phyloP scores from a whole-genome alignment of 2,113 vertebrate species.

The Apteryx owenii region DNA sequence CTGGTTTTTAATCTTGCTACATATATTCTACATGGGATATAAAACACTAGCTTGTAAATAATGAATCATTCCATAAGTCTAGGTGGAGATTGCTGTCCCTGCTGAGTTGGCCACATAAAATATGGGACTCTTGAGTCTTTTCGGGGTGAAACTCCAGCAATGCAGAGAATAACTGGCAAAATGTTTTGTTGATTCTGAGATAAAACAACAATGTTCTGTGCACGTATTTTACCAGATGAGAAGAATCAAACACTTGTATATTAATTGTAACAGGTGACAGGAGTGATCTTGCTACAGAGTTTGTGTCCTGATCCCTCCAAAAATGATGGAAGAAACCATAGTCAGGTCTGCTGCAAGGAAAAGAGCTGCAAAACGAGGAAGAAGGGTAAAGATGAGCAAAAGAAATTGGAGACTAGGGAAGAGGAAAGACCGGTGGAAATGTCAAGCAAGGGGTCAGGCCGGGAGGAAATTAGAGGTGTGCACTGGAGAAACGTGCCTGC shows the following conservation, averaged over 20 bases:
- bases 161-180: not conserved
- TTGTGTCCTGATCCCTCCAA: not conserved
- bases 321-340: not conserved
- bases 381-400: not conserved
- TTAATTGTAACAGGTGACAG: not conserved
- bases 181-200: not conserved
- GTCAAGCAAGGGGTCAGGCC: not conserved
- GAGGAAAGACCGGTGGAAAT: not conserved
- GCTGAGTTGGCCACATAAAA: not conserved
- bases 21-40: not conserved
- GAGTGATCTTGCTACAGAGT: not conserved
- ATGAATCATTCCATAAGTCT: not conserved
- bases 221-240: not conserved
- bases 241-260: not conserved
- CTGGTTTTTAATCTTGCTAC: not conserved
- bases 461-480: not conserved
- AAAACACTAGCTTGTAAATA: not conserved
- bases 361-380: not conserved
- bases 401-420: not conserved
- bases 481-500: not conserved
- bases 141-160: not conserved
- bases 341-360: not conserved
- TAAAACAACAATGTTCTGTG: not conserved
- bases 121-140: not conserved
- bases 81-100: not conserved